Base-by-base conservation (phyloP, 2,888 invertebrate genomes). In the Tetanocera ferruginea region DNA sequence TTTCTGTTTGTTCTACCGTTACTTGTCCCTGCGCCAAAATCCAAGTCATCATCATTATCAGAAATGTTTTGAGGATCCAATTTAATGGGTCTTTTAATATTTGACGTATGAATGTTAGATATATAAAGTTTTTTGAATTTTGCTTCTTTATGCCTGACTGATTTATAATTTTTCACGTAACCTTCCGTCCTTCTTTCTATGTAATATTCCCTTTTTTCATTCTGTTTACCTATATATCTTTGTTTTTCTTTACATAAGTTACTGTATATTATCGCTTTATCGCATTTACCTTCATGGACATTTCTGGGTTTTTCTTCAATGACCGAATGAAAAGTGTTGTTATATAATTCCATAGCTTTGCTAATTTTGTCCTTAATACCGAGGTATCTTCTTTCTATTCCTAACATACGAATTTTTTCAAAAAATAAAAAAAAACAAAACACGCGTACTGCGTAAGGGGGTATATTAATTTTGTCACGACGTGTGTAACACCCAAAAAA, bases 141-240 rank as follows among this genome's bases (percentile, higher is more conserved):
- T 11, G 60, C 52, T 71, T 76, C 70, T 64, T 77, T 72, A 71
- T 72, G 71, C 28, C 76, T 34, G 5, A 70, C 9, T 25, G 3
- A 43, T 14, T 76, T 76, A 60, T 76, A 76, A 37, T 79, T 79
- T 37, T 79, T 79, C 14, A 76, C 72, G 52, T 67, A 78, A 2
- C 78, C 67, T 31, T 51, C 64, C 19, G 37, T 0, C 23, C 67
- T 31, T 28, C 49, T 28, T 31, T 76, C 72, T 2, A 0, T 25
- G 34, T 76, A 73, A 69, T 78, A 14, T 72, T 78, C 43, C 14
- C 66, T 55, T 31, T 70, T 62, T 67, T 19, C 2, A 55, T 66
- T 66, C 69, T 3, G 17, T 37, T 66, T 37, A 5, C 1, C 23
- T n/a, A 34, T 66, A 37, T n/a, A 37, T 6, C 9, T 5, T 66